A percentile compares a stretch with the other conserved stretches of the same genome.
These are phyloP conservation scores for Trissolcus basalis DNA, from an alignment of 1,140 invertebrate genomes.

Conservation along the genomic window DNA sequence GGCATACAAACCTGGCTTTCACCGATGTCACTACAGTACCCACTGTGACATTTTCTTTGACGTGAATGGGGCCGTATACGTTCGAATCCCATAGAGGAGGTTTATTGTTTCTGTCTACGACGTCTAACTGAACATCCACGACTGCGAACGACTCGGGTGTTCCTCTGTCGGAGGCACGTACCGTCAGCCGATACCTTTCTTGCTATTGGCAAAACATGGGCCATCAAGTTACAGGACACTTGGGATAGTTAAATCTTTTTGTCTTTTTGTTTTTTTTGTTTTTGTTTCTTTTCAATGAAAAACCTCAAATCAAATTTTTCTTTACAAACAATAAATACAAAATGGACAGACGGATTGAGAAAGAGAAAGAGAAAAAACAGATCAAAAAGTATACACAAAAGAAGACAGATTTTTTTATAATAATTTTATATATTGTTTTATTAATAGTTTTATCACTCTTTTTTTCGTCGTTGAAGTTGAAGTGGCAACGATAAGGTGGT, in stretches of 20 bases:
- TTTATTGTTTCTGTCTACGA: conserved; percentile 98
- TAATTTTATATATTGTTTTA: too few species aligned
- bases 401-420: too few species aligned
- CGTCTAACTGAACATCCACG: conserved; percentile 97
- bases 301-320: conserved; percentile 31
- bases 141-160: conserved; percentile 90
- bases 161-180: conserved; percentile 94
- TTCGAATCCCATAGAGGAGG: conserved; percentile 95
- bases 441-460: too few species aligned
- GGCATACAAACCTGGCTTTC: conserved; percentile 96
- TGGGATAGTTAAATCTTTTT: conserved; percentile 60
- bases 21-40: conserved; percentile 96
- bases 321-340: conserved; percentile 42
- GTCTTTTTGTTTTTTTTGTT: conserved; percentile 25
- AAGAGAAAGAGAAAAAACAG: conserved; percentile 47
- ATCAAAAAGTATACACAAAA: conserved; percentile 29
- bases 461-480: too few species aligned
- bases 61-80: conserved; percentile 95
- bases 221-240: conserved; percentile 75
- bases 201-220: conserved; percentile 85
- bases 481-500: too few species aligned
- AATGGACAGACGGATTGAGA: conserved; percentile 44
- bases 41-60: conserved; percentile 98
- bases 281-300: conserved; percentile 50
- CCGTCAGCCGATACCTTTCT: conserved; percentile 94